Base-by-base conservation (phyloP, 2,113 vertebrate genomes). In the Cacatua alba region DNA sequence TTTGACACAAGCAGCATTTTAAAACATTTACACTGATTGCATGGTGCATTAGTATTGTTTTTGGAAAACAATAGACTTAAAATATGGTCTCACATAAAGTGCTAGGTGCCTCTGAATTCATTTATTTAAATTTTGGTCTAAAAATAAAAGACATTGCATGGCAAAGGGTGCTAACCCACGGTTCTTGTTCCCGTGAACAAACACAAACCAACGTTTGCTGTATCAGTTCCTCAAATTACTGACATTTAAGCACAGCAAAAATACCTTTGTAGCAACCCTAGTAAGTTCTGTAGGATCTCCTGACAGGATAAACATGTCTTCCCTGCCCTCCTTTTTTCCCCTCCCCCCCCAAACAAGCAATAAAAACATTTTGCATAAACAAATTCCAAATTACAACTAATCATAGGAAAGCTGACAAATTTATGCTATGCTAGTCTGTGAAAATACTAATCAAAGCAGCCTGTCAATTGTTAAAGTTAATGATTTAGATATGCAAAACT, bases 401-500 rank as follows among this genome's bases (percentile, higher is more conserved):
- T 98, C 97, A 98, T 96, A 94, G 93, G 97, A 97, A 98, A 98
- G 96, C 97, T 98, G 98, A 98, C 96, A 98, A 98, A 98, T 97
- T 96, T 97, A 97, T 95, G 97, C 94, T 97, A 95, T 96, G 96
- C 93, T 96, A 82, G 90, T 90, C 95, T 96, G 78, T 96, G 97
- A 98, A 98, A 98, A 98, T 98, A 98, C 97, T 98, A 98, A 98
- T 98, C 98, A 98, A 98, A 98, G 96, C 96, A 97, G 96, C 96
- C 97, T 97, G 97, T 97, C 97, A 98, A 98, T 98, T 98, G 98
- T 98, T 98, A 97, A 98, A 98, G 97, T 98, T 98, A 98, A 98
- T 98, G 97, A 98, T 98, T 98, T 98, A 98, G 98, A 97, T 97
- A 97, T 97, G 97, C 97, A 98, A 97, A 98, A 97, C 97, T 97